Base-by-base conservation (phyloP, 2,888 invertebrate species). In the Scelioninae gen. 2 region DNA sequence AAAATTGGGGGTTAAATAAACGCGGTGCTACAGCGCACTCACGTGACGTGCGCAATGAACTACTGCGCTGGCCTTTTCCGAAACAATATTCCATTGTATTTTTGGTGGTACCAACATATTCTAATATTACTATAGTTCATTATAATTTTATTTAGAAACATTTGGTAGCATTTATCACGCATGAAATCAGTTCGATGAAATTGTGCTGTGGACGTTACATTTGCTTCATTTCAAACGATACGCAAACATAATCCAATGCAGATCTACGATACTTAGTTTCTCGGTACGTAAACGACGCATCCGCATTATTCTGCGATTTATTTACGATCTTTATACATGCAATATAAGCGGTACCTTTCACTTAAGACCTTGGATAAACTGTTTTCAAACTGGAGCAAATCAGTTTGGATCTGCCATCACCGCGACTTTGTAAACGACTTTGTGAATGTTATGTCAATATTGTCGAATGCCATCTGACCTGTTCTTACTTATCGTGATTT, bases 361-460 rank as follows among this genome's bases (percentile, higher is more conserved):
- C 67, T 13, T 13, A 52, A 15, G 63, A 73, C 73, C 67, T 68
- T 63, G 73, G 50, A 61, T 65, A 31, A 48, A 46, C 53, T 58
- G 48, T 57, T 41, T 63, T 73, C 63, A 33, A 76, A 68, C 64
- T 71, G 45, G 73, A 73, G 73, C 68, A 68, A 58, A 71, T 71
- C 33, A 43, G 37, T 48, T 69, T 28, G 57, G 37, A 18, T 48
- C 48, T 50, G 57, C 22, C 52, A 48, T 39, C 57, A 68, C 31
- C 13, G 43, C 48, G 58, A 31, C 48, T 67, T 57, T 41, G 61
- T 33, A 22, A 45, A 60, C 58, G 60, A 64, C 69, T 65, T 67
- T 67, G 46, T 50, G 58, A 63, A 53, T 58, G 50, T 16, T 31
- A n/a, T 25, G 61, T 73, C 45, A 67, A 43, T 67, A 50, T 61